These are phyloP conservation scores for Mionectes macconnelli DNA, from an alignment of 2,113 vertebrate species.

Conservation along the genomic window DNA sequence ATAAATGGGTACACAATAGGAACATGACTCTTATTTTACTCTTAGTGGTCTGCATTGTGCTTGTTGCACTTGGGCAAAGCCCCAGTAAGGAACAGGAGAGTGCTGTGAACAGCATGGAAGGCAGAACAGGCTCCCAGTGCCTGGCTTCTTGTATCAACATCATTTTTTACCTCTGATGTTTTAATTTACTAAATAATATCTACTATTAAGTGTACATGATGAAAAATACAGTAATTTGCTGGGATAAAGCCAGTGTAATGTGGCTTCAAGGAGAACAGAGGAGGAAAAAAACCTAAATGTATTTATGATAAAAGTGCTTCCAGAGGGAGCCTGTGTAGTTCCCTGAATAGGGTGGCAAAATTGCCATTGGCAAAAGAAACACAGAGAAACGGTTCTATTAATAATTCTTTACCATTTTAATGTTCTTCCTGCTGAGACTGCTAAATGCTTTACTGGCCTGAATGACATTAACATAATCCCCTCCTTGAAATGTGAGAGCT, in stretches of 20 bases:
- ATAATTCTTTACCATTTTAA: slow-evolving; percentile 7
- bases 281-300: neutral
- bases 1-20: neutral
- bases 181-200: neutral
- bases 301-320: neutral
- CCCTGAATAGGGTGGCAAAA: neutral
- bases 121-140: neutral
- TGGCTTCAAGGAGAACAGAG: neutral
- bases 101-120: neutral
- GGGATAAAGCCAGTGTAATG: neutral
- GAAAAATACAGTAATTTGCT: neutral
- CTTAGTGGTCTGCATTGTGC: neutral
- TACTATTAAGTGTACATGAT: neutral
- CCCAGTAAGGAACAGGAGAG: neutral
- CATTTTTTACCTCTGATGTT: neutral
- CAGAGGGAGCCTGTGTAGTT: neutral
- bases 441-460: slow-evolving; percentile 11
- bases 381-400: neutral
- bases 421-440: slow-evolving; percentile 13
- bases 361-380: neutral
- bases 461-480: neutral
- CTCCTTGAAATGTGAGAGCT: neutral
- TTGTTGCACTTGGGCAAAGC: neutral
- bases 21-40: neutral
- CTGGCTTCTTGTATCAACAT: neutral